Evolutionary conservation across 2,113 vertebrate genomes (phyloP), one percentile per base, ranked within the genome.

Genomic region (Turdus rufiventris): DNA sequence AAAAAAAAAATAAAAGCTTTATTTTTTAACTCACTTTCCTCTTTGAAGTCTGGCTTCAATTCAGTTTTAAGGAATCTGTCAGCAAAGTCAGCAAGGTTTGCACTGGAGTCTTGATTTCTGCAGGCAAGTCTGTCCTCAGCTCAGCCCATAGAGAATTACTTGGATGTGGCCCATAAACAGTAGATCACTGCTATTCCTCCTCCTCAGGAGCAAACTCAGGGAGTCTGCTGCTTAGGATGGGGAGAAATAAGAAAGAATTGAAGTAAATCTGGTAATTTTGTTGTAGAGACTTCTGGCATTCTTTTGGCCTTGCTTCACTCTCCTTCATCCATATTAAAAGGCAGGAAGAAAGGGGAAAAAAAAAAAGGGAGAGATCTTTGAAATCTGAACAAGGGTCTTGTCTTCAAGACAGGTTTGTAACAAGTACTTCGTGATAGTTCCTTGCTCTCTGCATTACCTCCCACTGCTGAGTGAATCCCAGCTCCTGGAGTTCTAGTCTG

Each of bases 21-120:
- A 86, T 86, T 96, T 96, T 97, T 97, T 26, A 97, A 96, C 71
- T 97, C 31, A 24, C 26, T 63, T 93, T 94, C 57, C 24, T 89
- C 92, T 97, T 97, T 97, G 97, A 97, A 97, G 91, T 95, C 50
- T 91, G 53, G 53, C 50, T 96, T 96, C 96, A 96, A 89, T 82
- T 88, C 89, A 95, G 15, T 96, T 97, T 97, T 96, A 96, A 96
- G 95, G 81, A 94, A 68, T 51, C 54, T 97, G 74, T 92, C 67
- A 96, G 81, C 83, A 92, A 96, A 97, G 78, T 73, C 89, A 93
- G 77, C 63, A 91, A 91, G 78, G n/a, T n/a, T 96, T 92, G 60
- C 28, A 33, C 78, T 95, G 73, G 93, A 96, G 48, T 28, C 57
- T 40, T 96, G 50, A 96, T 97, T 96, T 95, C 96, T 96, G 58